Evolutionary conservation across 2,113 vertebrate genomes (phyloP), one percentile per base, ranked within the genome.

Genomic region (Colinus virginianus): DNA sequence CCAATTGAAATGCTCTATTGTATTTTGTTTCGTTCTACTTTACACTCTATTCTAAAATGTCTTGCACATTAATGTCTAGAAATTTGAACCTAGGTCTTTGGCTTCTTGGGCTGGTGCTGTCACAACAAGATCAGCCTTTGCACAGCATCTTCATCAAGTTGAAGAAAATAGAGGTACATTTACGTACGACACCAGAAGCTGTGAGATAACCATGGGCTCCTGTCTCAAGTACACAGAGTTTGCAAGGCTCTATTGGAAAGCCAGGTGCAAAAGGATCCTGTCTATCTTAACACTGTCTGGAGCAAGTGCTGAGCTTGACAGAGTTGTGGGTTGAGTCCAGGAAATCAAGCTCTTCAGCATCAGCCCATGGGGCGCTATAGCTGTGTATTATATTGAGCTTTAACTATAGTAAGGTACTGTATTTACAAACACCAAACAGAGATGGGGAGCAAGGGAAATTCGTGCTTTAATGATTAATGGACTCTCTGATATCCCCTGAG

Each of bases 401-500:
- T 80, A 90, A 51, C 63, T 63, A 13, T 19, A 62, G 51, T 55
- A 62, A 58, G n/a, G 23, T 56, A 13, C 20, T 79, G 0, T 62
- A 67, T 87, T 62, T 92, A 67, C 83, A 71, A 61, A 67, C 64
- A 40, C 34, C 43, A 46, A 59, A 42, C 56, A 55, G 68, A 87
- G 68, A 36, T 56, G 30, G 26, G 42, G 74, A 49, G 88, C 85
- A 63, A 72, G 67, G 40, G 78, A 84, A 85, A 66, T 82, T 86
- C 70, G 22, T 13, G 59, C 68, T 56, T 79, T 64, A 78, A 42
- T 92, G 74, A 87, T 96, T 87, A 94, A 92, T 72, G 66, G n/a
- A 28, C 77, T 91, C 94, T 92, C 79, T 72, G 70, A 77, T 84
- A 78, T 61, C 78, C 78, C 88, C 62, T n/a, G 78, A 94, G 56